These are phyloP conservation scores for Portunus trituberculatus DNA, from an alignment of 1,140 invertebrate genomes.

Conservation along the genomic window DNA sequence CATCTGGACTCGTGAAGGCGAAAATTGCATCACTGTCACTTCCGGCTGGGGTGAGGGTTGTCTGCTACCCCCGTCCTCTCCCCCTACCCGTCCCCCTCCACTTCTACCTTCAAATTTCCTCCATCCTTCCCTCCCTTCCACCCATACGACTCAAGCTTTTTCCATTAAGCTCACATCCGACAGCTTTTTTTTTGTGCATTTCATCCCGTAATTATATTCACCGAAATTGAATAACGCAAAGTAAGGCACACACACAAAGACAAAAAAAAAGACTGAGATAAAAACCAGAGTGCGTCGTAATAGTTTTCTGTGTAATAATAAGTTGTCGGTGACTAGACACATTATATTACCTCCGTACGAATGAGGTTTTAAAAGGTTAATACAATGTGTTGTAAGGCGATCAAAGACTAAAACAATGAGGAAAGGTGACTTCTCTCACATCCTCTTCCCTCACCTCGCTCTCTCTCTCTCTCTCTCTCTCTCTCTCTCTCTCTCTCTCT, in stretches of 20 bases:
- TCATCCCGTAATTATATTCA: not conserved
- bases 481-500: not conserved
- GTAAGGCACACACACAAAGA: not conserved
- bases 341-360: not conserved
- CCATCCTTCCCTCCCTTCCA: not conserved
- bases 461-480: not conserved
- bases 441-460: not conserved
- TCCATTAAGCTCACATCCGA: constrained; percentile 1
- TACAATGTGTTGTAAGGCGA: not conserved
- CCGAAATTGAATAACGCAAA: not conserved
- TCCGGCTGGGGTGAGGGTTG: not conserved
- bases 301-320: constrained; percentile 13
- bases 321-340: not conserved
- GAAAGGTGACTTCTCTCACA: not conserved
- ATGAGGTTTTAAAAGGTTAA: constrained; percentile 2
- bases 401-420: not conserved
- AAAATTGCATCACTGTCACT: constrained; percentile 4
- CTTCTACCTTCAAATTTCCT: not conserved
- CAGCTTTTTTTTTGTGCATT: not conserved
- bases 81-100: not conserved
- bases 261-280: not conserved
- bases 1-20: constrained; percentile 9
- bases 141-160: not conserved
- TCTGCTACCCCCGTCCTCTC: not conserved
- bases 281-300: not conserved